phyloP scores from a whole-genome alignment of 2,888 invertebrate genomes.

The Idaea dimidiata region DNA sequence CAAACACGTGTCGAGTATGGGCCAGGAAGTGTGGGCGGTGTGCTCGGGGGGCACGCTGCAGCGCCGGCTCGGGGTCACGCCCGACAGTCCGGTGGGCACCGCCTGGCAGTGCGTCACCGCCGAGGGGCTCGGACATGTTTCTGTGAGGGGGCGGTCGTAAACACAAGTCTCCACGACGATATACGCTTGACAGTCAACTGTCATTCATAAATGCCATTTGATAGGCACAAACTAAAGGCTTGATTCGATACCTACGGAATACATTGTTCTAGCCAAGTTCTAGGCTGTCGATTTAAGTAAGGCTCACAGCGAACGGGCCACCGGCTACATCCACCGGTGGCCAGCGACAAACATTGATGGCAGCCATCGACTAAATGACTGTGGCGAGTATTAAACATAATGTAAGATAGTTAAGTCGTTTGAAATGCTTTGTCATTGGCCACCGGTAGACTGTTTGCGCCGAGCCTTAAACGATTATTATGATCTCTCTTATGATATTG shows the following conservation, averaged over 20 bases:
- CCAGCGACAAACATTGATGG: too few relatives aligned
- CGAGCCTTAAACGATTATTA: constrained; percentile 5
- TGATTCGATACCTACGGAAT: background rate
- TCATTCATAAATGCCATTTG: constrained; percentile 14
- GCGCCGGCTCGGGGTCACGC: constrained; percentile 87
- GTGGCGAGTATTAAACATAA: too few relatives aligned
- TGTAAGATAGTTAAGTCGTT: too few relatives aligned
- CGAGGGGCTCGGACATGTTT: constrained; percentile 66
- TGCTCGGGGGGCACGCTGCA: constrained; percentile 85
- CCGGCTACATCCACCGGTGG: too few relatives aligned
- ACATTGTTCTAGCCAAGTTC: background rate
- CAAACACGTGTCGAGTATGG: constrained; percentile 86
- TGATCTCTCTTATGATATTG: constrained; percentile 23
- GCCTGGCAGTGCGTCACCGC: constrained; percentile 88
- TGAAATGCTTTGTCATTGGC: too few relatives aligned
- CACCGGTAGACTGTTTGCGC: too few relatives aligned
- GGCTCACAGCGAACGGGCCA: too few relatives aligned
- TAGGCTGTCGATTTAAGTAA: background rate
- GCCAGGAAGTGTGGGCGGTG: constrained; percentile 88
- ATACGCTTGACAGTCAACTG: too few relatives aligned
- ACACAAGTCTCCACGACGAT: too few relatives aligned
- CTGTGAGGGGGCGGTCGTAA: constrained; percentile 50
- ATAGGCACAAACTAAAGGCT: constrained; percentile 20
- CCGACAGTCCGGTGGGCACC: constrained; percentile 86
- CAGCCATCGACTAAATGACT: too few relatives aligned